A percentile compares a stretch with the other conserved stretches of the same genome.
Conservation (phyloP, 2,113 vertebrate genomes). For the Oryzias celebensis region DNA sequence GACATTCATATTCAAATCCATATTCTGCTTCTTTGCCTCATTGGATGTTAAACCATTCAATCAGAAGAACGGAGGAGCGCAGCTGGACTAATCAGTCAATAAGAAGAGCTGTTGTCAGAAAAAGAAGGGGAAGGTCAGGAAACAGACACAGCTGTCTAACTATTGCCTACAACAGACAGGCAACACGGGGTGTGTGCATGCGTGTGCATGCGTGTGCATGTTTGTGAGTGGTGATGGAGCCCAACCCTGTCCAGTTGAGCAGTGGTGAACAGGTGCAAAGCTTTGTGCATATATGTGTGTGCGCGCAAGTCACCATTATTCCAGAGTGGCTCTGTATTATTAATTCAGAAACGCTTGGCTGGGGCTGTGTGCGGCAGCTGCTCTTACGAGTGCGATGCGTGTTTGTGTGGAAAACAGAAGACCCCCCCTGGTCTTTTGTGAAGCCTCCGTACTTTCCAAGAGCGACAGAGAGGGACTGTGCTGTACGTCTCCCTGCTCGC, state of each 20-base stretch:
- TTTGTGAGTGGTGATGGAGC: conserved; percentile 16
- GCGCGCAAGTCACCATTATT: conserved; percentile 67
- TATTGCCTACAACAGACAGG: conserved; percentile 58
- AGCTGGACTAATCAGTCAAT: conserved; percentile 58
- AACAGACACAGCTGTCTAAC: conserved; percentile 67
- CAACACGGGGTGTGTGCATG: conserved; percentile 34
- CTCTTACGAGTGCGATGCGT: conserved; percentile 42
- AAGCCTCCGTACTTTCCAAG: conserved; percentile 29
- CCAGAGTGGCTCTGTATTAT: conserved; percentile 76
- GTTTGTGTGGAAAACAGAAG: conserved; percentile 54
- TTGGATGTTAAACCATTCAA: conserved; percentile 40
- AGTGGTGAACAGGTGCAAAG: conserved; percentile 76
- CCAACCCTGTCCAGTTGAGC: conserved; percentile 60
- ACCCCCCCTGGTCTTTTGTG: conserved; percentile 65
- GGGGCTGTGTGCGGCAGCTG: conserved; percentile 75
- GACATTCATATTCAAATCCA: conserved; percentile 56
- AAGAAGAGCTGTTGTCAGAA: conserved; percentile 51
- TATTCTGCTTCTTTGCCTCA: conserved; percentile 16
- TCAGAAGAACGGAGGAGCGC: conserved; percentile 24
- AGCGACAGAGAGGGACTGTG: conserved; percentile 48
- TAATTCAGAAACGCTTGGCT: conserved; percentile 77
- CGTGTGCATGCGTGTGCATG: conserved; percentile 19
- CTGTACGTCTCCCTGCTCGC: conserved; percentile 34
- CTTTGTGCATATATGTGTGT: conserved; percentile 54
- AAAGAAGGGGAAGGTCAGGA: conserved; percentile 43